Evolutionary conservation across 2,888 invertebrate species (phyloP), one percentile per base, ranked within the genome.

Genomic region (Eristalis arbustorum): DNA sequence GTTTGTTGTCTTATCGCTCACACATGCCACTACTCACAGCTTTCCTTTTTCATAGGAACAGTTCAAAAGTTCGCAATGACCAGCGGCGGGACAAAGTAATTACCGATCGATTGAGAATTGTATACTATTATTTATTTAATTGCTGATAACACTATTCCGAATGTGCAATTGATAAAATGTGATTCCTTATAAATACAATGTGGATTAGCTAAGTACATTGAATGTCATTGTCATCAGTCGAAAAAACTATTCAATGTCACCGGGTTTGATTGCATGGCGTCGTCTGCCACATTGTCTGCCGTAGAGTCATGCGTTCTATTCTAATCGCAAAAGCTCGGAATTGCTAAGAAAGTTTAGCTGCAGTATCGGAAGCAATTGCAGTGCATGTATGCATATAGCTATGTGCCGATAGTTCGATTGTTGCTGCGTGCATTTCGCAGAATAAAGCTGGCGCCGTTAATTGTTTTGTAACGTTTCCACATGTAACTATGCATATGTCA

Each of bases 261-360:
- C 0, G 59, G 11, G 59, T 25, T 59, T 25, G 59, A 59, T 25
- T 59, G 59, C 25, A 59, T 25, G 8, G 25, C 59, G 59, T 59
- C 59, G 59, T 59, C 59, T 59, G 59, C 59, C 59, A 25, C 59
- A 59, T 25, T 59, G 59, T 59, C 59, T 59, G 59, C 25, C 14
- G 59, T 14, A 25, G 25, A 23, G 59, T 23, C 59, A 59, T 13
- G 25, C 2, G 18, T 18, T 49, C 18, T 8, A n/a, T n/a, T 18
- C 18, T 18, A 49, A 49, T 49, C 49, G 18, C 8, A 14, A 59
- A 59, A 49, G 23, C 31, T 49, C 22, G 18, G 28, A 18, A 11
- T 18, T 18, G 49, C 8, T 8, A 49, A 18, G 18, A 49, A 49
- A 49, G 14, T 49, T 18, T 18, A 18, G 8, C 8, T 49, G 1